Percentiles rank a stretch among this genome's conserved stretches.
Conservation (phyloP, 2,888 invertebrate species). For the Trichogramma evanescens region DNA sequence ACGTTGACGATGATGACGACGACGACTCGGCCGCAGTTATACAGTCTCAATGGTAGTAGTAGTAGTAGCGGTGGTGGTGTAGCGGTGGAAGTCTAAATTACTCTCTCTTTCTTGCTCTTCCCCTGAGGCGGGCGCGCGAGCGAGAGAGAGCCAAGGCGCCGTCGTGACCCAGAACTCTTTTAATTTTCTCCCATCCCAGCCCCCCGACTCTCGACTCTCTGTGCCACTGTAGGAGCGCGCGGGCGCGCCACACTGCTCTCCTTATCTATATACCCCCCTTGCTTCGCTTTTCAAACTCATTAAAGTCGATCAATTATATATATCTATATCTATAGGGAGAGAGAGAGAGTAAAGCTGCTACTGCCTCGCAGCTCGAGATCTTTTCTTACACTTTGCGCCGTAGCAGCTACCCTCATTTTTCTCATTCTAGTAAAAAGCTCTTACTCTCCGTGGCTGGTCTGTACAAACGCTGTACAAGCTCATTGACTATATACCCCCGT, state of each 20-base stretch:
- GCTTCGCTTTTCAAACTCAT: conserved; percentile 32
- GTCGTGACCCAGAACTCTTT: conserved; percentile 43
- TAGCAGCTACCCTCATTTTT: conserved; percentile 14
- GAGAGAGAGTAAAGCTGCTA: too few species aligned
- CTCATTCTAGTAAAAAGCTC: conserved; percentile 12
- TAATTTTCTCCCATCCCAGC: conserved; percentile 28
- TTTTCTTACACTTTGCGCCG: neutral
- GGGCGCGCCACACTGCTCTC: conserved; percentile 24
- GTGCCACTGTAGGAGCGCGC: neutral
- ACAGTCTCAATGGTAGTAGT: too few species aligned
- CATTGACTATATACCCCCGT: neutral
- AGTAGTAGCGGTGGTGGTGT: too few species aligned
- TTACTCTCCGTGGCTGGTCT: neutral
- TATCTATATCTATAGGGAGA: neutral
- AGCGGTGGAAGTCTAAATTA: neutral
- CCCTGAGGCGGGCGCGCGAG: conserved; percentile 25
- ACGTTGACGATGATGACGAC: too few species aligned
- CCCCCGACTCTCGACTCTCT: conserved; percentile 24
- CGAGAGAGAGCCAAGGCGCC: conserved; percentile 9
- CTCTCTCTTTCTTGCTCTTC: conserved; percentile 24
- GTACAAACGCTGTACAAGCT: too few species aligned
- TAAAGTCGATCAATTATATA: conserved; percentile 42
- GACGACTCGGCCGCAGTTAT: too few species aligned
- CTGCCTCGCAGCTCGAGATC: too few species aligned
- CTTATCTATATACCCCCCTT: conserved; percentile 33